phyloP scores from a whole-genome alignment of 2,888 invertebrate species.

The Zaprionus bogoriensis region DNA sequence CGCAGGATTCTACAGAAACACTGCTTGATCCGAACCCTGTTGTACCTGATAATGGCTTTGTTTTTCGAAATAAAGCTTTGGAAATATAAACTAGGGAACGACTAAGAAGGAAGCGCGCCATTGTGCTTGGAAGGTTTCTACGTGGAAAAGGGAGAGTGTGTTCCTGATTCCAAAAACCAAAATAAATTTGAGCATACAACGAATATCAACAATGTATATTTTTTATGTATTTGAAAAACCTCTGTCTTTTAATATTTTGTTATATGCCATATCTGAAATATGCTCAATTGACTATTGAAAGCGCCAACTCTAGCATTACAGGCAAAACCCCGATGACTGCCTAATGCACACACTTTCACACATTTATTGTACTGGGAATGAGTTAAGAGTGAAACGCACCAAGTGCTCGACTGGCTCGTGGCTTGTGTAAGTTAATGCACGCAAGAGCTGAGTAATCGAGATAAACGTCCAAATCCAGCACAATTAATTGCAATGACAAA shows the following conservation, averaged over 20 bases:
- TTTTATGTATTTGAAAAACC: too few relatives aligned
- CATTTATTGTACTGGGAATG: background rate
- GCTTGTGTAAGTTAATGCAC: conserved; percentile 57
- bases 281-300: too few relatives aligned
- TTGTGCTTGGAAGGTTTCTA: background rate
- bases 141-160: background rate
- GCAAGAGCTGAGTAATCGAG: conserved; percentile 7
- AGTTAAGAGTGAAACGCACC: background rate
- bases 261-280: too few relatives aligned
- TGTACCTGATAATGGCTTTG: too few relatives aligned
- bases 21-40: too few relatives aligned
- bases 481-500: conserved; percentile 49
- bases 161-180: too few relatives aligned
- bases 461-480: conserved; percentile 22
- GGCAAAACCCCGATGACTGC: background rate
- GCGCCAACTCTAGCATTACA: background rate
- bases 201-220: too few relatives aligned
- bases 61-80: too few relatives aligned
- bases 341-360: background rate
- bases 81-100: background rate
- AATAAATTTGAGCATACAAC: too few relatives aligned
- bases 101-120: background rate
- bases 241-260: too few relatives aligned
- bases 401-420: background rate
- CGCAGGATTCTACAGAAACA: too few relatives aligned